Evolutionary conservation across 2,797 vertebrate species (phyloP), one percentile per base, ranked within the genome.

Genomic region (Melanotaenia trifasciata): DNA sequence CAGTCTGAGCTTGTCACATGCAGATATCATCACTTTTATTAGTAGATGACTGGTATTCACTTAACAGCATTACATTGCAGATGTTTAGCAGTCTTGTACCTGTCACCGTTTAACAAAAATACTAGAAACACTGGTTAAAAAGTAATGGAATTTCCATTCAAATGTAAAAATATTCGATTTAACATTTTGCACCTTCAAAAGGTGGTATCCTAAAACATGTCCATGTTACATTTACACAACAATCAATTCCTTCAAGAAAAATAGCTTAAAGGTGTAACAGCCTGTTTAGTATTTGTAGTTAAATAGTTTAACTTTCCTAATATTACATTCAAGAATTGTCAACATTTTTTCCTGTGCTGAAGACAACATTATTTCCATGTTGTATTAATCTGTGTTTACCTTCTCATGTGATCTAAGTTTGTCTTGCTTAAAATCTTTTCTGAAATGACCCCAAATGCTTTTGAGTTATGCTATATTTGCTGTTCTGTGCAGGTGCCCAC

Each of bases 401-500:
- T 56, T 12, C 51, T 54, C 4, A 14, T 26, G 30, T 9, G 30
- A 56, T 36, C 4, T 24, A 1, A 24, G 32, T 13, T 18, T 61
- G 6, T 43, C 18, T 35, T 56, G 16, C 22, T 70, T 47, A 0
- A 12, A 47, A 33, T 47, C 20, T 33, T 33, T 61, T 20, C 53
- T 22, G 2, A 47, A 32, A 26, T 60, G 1, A 43, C 10, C 28
- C 9, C 36, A 16, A 51, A 12, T 61, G 16, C 1, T 28, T 38
- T 45, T 36, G 32, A 11, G 28, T 69, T 53, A 35, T 22, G 51
- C 2, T 12, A 30, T 24, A 11, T 20, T 45, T 64, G 2, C 4
- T 69, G 3, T 67, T 74, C 18, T 54, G 4, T 76, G 16, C 63
- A 95, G 94, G 95, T 97, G 33, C 92, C 95, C 8, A 94, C 94